Evolutionary conservation across 2,888 invertebrate genomes (phyloP).

Genomic region (Arctia plantaginis): DNA sequence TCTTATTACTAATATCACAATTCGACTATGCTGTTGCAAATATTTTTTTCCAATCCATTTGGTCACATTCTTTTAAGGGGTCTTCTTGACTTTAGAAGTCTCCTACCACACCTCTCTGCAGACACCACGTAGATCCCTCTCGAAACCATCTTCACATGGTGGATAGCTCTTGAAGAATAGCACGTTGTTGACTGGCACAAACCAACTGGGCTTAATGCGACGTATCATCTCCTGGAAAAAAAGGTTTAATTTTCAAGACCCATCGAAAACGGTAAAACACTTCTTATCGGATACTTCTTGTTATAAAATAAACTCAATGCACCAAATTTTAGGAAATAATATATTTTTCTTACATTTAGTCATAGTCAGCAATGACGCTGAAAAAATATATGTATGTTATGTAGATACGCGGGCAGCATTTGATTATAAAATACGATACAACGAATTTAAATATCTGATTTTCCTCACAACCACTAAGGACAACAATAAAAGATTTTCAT

Average conservation of each 20-base stretch:
- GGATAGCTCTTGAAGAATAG: conserved; percentile 65
- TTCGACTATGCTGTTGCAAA: conserved; percentile 26
- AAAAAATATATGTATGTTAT: not conserved
- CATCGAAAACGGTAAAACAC: not conserved
- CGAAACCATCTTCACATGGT: conserved; percentile 72
- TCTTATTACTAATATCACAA: conserved; percentile 65
- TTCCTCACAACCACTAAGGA: not conserved
- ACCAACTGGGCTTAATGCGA: conserved; percentile 60
- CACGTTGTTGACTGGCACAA: conserved; percentile 71
- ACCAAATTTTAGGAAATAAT: not conserved
- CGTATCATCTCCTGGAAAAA: conserved; percentile 62
- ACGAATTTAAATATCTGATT: not conserved
- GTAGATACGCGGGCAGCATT: not conserved
- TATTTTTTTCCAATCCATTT: conserved; percentile 4
- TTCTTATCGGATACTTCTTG: not conserved
- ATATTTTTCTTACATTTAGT: not conserved
- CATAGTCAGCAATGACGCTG: not conserved
- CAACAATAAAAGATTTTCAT: not conserved
- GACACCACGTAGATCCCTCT: conserved; percentile 72
- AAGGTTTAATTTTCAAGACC: not conserved
- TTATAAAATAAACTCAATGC: not conserved
- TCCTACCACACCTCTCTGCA: conserved; percentile 78
- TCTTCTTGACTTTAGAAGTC: not conserved
- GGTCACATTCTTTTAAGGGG: not conserved
- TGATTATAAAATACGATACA: not conserved